Base-by-base conservation (phyloP, 1,140 invertebrate genomes). In the Cherax quadricarinatus region DNA sequence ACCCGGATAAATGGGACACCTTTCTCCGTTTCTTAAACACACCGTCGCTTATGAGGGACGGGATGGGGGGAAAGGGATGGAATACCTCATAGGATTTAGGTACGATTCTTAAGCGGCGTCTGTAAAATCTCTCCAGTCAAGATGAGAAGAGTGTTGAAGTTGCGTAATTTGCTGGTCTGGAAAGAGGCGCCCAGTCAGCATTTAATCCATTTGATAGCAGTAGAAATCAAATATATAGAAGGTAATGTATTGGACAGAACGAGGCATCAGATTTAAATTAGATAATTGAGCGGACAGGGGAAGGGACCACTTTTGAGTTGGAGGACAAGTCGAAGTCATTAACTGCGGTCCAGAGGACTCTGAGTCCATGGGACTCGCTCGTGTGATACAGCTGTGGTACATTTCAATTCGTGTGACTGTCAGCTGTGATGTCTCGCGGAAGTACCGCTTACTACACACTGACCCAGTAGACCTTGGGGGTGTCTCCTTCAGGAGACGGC, bases 191-290 rank as follows among this genome's bases (percentile, higher is more conserved):
- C 51, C 18, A 53, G 21, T 78, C 41, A 60, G 78, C 81, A 81
- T 79, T 81, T 80, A 88, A 81, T 88, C 75, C 75, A 48, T 53
- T 62, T 12, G 57, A 49, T 30, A 80, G 57, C 81, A 81, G 78
- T 66, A 88, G 86, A 70, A 70, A 88, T 88, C 86, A 88, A 57
- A 80, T 88, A 24, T 88, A 75, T 78, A 88, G 57, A 81, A 88
- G 86, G 53, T 81, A 88, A 88, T 81, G 86, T 81, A 88, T 81
- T 88, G 51, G 86, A 88, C 86, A 88, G 86, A 88, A 75, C 21
- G 86, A 79, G 24, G 80, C 66, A 75, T 14, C 51, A 75, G 88
- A 75, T 83, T 24, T 73, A 48, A 84, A 70, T 75, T 48, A 84
- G 62, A 84, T 83, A 83, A 73, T 83, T 30, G 88, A 24, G 3